Evolutionary conservation across 2,888 invertebrate species (phyloP), one percentile per base, ranked within the genome.

Genomic region (Leuctra nigra): DNA sequence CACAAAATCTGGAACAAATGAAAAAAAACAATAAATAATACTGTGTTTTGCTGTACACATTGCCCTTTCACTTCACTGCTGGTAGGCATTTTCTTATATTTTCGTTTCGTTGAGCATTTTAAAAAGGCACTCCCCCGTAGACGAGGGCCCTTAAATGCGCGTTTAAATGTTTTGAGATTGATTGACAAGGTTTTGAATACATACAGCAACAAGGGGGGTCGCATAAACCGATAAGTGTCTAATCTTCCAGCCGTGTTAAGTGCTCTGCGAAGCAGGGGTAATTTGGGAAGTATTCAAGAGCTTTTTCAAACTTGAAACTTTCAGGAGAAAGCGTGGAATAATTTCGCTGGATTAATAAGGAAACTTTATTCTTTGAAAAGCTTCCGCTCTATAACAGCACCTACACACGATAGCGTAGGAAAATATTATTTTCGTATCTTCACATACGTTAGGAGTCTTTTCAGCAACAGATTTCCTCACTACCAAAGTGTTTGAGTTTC

Each of bases 281-380:
- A 50, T 50, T 50, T 50, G 50, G 18, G 35, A 50, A 50, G 33
- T 35, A 50, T 33, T 20, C 16, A 33, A 33, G 36, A 50, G 29
- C 20, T 29, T 33, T 50, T 50, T 50, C 33, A 33, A 50, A 50
- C 18, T 35, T 50, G 23, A 9, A 35, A 48, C 48, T 25, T 29
- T 48, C 20, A 29, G n/a, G 48, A 50, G 29, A 50, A 50, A 20
- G 35, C 50, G 50, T 50, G 50, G 50, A 50, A 50, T 50, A 50
- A 50, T 50, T 50, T 35, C 35, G 16, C 9, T 50, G 16, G 50
- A 13, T 18, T 29, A 50, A 35, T 50, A 16, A 29, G 16, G n/a
- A 50, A 50, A 50, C 20, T 50, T 50, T 29, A 35, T 22, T 50
- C 18, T 50, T n/a, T 33, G 16, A 50, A 50, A 50, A 20, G 4